Conservation (phyloP, 2,113 vertebrate genomes). For the Epinephelus cyanopodus region DNA sequence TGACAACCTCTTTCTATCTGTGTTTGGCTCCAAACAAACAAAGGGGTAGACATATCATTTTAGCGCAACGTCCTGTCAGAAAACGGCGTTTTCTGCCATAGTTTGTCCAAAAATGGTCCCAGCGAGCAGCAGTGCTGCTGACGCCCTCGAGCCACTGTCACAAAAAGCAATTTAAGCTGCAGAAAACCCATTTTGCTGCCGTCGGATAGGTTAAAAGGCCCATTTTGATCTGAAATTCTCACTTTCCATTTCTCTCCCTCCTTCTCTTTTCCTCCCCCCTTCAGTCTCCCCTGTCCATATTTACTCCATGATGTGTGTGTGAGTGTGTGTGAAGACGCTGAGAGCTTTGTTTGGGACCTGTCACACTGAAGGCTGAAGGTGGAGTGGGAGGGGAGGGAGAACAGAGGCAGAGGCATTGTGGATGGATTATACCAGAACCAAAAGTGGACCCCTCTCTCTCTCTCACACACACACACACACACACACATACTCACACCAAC, state of each 20-base stretch:
- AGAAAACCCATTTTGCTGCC: conserved; percentile 55
- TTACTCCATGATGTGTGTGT: conserved; percentile 49
- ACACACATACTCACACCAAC: conserved; percentile 48
- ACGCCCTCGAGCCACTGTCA: conserved; percentile 44
- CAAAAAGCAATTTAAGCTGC: conserved; percentile 59
- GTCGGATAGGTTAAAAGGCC: conserved; percentile 26
- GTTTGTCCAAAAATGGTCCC: conserved; percentile 4
- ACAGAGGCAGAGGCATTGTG: conserved; percentile 74
- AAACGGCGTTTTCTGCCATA: conserved; percentile 18
- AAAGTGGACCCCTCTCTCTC: conserved; percentile 82
- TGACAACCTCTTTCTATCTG: conserved; percentile 30
- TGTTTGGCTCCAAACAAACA: conserved; percentile 35
- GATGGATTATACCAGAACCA: conserved; percentile 88
- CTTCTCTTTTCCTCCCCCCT: conserved; percentile 13
- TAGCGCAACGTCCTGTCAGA: conserved; percentile 19
- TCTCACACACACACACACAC: background rate
- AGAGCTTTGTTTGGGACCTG: conserved; percentile 86
- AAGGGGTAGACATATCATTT: conserved; percentile 28
- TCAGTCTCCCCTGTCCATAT: conserved; percentile 26
- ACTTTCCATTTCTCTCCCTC: conserved; percentile 42
- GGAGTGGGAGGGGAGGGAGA: conserved; percentile 55
- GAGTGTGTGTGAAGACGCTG: conserved; percentile 57
- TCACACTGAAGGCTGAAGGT: conserved; percentile 85
- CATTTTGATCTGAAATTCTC: conserved; percentile 50
- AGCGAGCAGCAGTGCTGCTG: background rate